These are phyloP conservation scores for Eriocheir sinensis DNA, from an alignment of 1,140 invertebrate species.

Conservation along the genomic window DNA sequence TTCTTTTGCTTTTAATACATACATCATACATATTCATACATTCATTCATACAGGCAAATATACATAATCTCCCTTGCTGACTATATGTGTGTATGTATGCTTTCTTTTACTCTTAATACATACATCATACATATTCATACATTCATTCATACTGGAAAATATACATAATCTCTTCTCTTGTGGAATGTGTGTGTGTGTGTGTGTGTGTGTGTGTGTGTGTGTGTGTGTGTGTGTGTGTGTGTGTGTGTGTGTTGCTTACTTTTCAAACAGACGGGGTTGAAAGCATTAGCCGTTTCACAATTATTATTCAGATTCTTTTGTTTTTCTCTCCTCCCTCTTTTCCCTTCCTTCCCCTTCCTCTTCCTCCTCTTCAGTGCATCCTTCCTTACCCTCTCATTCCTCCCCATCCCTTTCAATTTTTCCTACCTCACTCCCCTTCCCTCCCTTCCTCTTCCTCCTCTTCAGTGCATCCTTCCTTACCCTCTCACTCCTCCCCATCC, in stretches of 20 bases:
- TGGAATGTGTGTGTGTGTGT: neutral
- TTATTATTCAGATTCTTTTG: neutral
- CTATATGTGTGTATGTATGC: neutral
- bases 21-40: too few species aligned
- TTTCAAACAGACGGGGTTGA: neutral
- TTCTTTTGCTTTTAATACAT: too few species aligned
- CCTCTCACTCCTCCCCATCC: neutral
- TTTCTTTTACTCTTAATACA: too few species aligned
- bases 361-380: too few species aligned
- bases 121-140: too few species aligned
- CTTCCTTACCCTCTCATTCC: neutral
- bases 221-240: slow-evolving; percentile 48
- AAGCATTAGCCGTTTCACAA: neutral
- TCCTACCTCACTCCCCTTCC: neutral
- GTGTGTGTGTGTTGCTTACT: neutral
- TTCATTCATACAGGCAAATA: too few species aligned
- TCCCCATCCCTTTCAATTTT: neutral
- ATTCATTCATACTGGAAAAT: too few species aligned
- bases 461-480: neutral
- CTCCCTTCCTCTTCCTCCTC: slow-evolving; percentile 5
- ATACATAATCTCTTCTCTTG: too few species aligned
- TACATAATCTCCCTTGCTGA: neutral
- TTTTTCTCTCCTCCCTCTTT: neutral
- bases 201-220: slow-evolving; percentile 59
- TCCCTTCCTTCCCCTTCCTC: neutral